Evolutionary conservation across 1,140 invertebrate species (phyloP).

Genomic region (Apis mellifera): DNA sequence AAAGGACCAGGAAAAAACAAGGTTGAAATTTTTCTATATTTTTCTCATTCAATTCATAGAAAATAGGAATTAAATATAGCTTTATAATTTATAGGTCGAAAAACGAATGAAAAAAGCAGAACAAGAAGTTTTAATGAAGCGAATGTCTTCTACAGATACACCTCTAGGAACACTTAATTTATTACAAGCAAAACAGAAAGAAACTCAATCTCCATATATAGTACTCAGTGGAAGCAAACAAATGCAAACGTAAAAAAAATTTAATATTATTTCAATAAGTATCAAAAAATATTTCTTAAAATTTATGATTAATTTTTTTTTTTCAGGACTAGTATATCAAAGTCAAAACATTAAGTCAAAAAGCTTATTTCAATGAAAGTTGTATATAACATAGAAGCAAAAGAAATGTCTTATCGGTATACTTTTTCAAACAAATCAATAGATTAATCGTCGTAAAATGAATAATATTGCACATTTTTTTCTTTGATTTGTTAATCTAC

Average conservation of each 20-base stretch:
- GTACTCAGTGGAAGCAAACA: slow-evolving; percentile 95
- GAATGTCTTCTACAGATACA: slow-evolving; percentile 99
- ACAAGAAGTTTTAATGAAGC: slow-evolving; percentile 97
- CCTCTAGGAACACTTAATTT: slow-evolving; percentile 96
- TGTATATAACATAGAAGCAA: slow-evolving; percentile 56
- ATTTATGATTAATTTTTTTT: slow-evolving; percentile 24
- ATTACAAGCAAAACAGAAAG: slow-evolving; percentile 97
- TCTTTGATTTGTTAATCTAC: slow-evolving; percentile 28
- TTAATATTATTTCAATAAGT: neutral
- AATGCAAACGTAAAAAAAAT: slow-evolving; percentile 77
- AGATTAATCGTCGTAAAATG: neutral
- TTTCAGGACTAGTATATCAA: slow-evolving; percentile 75
- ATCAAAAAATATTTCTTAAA: slow-evolving; percentile 5
- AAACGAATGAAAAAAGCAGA: slow-evolving; percentile 97
- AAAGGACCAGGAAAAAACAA: slow-evolving; percentile 99
- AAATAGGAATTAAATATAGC: neutral
- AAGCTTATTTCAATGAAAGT: slow-evolving; percentile 7
- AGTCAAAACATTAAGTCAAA: slow-evolving; percentile 69
- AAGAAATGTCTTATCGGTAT: neutral
- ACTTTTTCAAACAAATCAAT: neutral
- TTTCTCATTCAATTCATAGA: neutral
- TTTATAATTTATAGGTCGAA: slow-evolving; percentile 83
- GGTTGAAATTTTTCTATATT: slow-evolving; percentile 73
- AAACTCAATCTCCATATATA: slow-evolving; percentile 97
- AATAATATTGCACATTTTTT: slow-evolving; percentile 29